Evolutionary conservation across 2,888 invertebrate species (phyloP), one percentile per base, ranked within the genome.

Genomic region (Tholera decimalis): DNA sequence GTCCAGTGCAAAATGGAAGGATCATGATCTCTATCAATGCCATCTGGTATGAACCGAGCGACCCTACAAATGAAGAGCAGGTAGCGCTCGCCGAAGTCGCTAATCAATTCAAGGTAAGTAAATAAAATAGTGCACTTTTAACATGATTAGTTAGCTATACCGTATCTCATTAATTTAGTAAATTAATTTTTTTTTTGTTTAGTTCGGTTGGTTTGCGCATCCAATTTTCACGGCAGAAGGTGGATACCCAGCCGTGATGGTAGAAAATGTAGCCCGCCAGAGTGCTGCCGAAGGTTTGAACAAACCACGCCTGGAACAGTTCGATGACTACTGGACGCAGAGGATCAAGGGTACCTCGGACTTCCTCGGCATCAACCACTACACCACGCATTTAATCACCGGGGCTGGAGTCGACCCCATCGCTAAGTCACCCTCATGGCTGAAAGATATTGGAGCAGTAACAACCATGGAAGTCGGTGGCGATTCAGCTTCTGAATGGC

Each of bases 171-270:
- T n/a, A n/a, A n/a, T n/a, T n/a, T n/a, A n/a, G n/a, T n/a, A n/a
- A 24, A 44, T 49, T 11, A 8, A 37, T 24, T 9, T 68, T 55
- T 58, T 13, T 13, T 57, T 9, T 67, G 80, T 87, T 47, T 83
- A 96, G 96, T 94, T 96, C 66, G 96, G 96, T 70, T 96, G 96
- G 96, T 96, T 96, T 74, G 96, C 96, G 0, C 94, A 96, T 80
- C 96, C 96, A 0, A 95, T 96, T 64, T 96, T 95, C 83, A 93
- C 95, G 1, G 82, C 87, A 54, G 88, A 92, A 75, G 96, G 96
- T 47, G 96, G 96, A 22, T 96, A 95, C 79, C 96, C 96, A 13
- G 72, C 88, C 2, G 92, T 87, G 0, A 96, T 96, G 96, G 74
- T 95, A 6, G 93, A 94, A 55, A 94, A 93, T 57, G 90, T 96